Percentiles rank a stretch among this genome's conserved stretches.
These are phyloP conservation scores for Smutsia temminckii DNA, from an alignment of 2,797 vertebrate genomes.

Conservation along the genomic window DNA sequence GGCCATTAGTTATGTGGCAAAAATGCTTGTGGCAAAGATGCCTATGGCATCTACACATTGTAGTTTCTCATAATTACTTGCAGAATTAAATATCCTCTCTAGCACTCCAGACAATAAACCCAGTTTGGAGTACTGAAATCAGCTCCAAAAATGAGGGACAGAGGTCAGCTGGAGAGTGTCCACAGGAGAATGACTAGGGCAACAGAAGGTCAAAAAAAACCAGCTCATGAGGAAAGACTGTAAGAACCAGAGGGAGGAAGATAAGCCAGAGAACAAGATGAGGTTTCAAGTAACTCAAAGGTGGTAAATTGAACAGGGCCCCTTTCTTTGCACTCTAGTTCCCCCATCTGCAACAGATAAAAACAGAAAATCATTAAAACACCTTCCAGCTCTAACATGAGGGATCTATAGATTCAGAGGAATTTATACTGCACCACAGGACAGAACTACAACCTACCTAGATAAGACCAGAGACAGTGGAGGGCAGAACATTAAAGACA, in stretches of 20 bases:
- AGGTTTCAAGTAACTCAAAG: slow-evolving; percentile 56
- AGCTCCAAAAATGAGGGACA: slow-evolving; percentile 7
- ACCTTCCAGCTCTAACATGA: not conserved
- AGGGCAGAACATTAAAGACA: not conserved
- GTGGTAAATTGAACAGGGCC: slow-evolving; percentile 49
- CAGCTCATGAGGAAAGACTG: slow-evolving; percentile 6
- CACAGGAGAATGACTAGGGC: not conserved
- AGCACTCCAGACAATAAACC: not conserved
- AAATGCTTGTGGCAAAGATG: not conserved
- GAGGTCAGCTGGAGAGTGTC: not conserved
- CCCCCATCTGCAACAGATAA: slow-evolving; percentile 41
- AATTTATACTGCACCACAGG: not conserved
- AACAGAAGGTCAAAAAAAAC: slow-evolving; percentile 43
- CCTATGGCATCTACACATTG: not conserved
- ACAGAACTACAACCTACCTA: not conserved
- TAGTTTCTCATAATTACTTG: not conserved
- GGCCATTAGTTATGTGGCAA: not conserved
- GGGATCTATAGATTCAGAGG: not conserved
- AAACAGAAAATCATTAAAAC: slow-evolving; percentile 18
- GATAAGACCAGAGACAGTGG: not conserved
- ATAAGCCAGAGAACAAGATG: slow-evolving; percentile 19
- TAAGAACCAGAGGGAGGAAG: slow-evolving; percentile 40
- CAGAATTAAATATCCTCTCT: slow-evolving; percentile 6
- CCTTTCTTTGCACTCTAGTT: slow-evolving; percentile 54
- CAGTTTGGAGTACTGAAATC: slow-evolving; percentile 39